These are phyloP conservation scores for Glareola pratincola DNA, from an alignment of 2,113 vertebrate genomes.

Conservation along the genomic window DNA sequence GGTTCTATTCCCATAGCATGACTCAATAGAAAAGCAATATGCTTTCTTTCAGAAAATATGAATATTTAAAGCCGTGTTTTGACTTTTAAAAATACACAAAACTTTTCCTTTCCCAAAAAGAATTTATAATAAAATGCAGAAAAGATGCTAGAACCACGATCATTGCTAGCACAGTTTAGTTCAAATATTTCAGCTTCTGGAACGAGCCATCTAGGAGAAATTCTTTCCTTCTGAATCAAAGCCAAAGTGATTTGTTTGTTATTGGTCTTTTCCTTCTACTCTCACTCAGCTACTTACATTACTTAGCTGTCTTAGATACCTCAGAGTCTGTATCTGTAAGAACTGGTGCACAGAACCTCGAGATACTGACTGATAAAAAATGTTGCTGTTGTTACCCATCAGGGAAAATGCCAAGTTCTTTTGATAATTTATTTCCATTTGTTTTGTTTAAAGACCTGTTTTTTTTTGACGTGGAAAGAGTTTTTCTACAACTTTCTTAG, in stretches of 20 bases:
- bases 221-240: not conserved
- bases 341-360: not conserved
- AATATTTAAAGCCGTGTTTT: slow-evolving; percentile 70
- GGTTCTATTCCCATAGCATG: slow-evolving; percentile 59
- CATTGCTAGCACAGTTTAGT: not conserved
- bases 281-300: not conserved
- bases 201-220: not conserved
- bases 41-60: slow-evolving; percentile 78
- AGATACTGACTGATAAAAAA: not conserved
- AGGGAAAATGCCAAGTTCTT: not conserved
- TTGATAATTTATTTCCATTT: not conserved
- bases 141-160: not conserved
- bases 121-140: slow-evolving; percentile 61
- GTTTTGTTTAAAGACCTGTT: not conserved
- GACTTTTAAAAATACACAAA: slow-evolving; percentile 81
- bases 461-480: not conserved
- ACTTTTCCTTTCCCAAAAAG: slow-evolving; percentile 60
- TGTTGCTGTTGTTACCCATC: not conserved
- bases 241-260: not conserved
- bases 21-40: slow-evolving; percentile 74
- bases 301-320: not conserved
- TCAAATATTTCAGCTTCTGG: not conserved
- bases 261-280: not conserved
- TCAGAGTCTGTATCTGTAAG: not conserved
- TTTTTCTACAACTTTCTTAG: not conserved